phyloP scores from a whole-genome alignment of 2,113 vertebrate genomes.

The Notothenia coriiceps region DNA sequence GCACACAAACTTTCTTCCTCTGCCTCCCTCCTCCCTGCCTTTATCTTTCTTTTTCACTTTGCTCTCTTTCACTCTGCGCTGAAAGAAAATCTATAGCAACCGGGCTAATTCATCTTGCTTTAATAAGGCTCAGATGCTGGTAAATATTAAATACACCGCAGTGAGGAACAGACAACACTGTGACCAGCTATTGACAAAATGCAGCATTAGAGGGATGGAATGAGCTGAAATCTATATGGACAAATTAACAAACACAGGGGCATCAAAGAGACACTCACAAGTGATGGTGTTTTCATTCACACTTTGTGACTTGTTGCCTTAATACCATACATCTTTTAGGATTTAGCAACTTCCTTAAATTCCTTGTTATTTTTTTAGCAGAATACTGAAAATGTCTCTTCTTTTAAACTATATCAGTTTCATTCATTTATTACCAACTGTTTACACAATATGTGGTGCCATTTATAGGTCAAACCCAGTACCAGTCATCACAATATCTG shows the following conservation, averaged over 20 bases:
- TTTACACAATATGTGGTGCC: slow-evolving; percentile 21
- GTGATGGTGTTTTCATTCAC: slow-evolving; percentile 60
- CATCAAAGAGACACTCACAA: slow-evolving; percentile 57
- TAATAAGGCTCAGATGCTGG: slow-evolving; percentile 60
- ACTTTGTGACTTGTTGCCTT: slow-evolving; percentile 36
- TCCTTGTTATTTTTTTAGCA: slow-evolving; percentile 4
- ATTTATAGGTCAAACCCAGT: slow-evolving; percentile 51
- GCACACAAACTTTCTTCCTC: slow-evolving; percentile 64
- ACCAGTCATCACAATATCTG: slow-evolving; percentile 43
- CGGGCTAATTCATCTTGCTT: slow-evolving; percentile 70
- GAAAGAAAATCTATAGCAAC: slow-evolving; percentile 76
- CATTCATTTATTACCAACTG: slow-evolving; percentile 37
- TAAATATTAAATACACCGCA: slow-evolving; percentile 74
- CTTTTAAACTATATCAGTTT: slow-evolving; percentile 18
- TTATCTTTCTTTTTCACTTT: slow-evolving; percentile 59
- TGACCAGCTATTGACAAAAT: slow-evolving; percentile 70
- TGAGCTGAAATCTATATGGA: slow-evolving; percentile 77
- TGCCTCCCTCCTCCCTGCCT: slow-evolving; percentile 23
- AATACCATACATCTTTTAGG: neutral
- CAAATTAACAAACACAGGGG: slow-evolving; percentile 75
- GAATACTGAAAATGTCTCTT: neutral
- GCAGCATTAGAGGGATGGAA: slow-evolving; percentile 74
- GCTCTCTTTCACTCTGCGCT: slow-evolving; percentile 60
- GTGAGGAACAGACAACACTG: slow-evolving; percentile 48
- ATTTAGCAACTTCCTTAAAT: slow-evolving; percentile 15